A percentile compares a stretch with the other conserved stretches of the same genome.
Evolutionary conservation across 2,113 vertebrate species (phyloP).

Genomic region (Calypte anna): DNA sequence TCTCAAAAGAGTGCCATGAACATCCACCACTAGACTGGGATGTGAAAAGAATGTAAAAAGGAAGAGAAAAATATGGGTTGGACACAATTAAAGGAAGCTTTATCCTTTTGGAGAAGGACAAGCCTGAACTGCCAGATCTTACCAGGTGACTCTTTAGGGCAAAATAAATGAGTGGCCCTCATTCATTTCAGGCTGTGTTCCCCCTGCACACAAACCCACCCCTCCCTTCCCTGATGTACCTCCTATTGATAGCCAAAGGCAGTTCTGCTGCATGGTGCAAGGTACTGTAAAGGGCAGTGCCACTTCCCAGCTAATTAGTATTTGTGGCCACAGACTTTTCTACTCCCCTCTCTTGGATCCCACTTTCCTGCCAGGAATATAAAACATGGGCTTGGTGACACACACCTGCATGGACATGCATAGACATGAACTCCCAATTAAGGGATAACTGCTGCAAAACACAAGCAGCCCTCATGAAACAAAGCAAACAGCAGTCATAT

Average conservation of each 20-base stretch:
- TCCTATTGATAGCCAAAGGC: neutral
- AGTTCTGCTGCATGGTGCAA: neutral
- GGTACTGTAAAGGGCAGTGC: neutral
- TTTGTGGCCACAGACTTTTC: neutral
- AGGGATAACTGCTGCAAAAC: slow-evolving; percentile 25
- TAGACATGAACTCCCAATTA: slow-evolving; percentile 27
- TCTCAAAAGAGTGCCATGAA: neutral
- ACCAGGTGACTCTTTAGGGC: neutral
- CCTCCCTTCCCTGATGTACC: neutral
- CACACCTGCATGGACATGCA: slow-evolving; percentile 19
- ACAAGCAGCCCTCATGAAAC: slow-evolving; percentile 26
- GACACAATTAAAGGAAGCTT: neutral
- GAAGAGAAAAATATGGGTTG: neutral
- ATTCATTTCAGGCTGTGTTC: neutral
- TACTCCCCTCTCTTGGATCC: neutral
- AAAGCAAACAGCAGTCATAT: slow-evolving; percentile 30
- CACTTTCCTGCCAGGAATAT: slow-evolving; percentile 12
- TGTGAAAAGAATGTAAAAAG: neutral
- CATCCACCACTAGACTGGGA: neutral
- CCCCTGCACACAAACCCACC: neutral
- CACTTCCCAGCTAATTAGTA: neutral
- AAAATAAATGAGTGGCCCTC: neutral
- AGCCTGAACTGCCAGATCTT: neutral
- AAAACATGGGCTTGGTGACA: slow-evolving; percentile 3
- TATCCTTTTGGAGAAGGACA: neutral